Evolutionary conservation across 2,888 invertebrate genomes (phyloP), one percentile per base, ranked within the genome.

Genomic region (Netelia virgata): DNA sequence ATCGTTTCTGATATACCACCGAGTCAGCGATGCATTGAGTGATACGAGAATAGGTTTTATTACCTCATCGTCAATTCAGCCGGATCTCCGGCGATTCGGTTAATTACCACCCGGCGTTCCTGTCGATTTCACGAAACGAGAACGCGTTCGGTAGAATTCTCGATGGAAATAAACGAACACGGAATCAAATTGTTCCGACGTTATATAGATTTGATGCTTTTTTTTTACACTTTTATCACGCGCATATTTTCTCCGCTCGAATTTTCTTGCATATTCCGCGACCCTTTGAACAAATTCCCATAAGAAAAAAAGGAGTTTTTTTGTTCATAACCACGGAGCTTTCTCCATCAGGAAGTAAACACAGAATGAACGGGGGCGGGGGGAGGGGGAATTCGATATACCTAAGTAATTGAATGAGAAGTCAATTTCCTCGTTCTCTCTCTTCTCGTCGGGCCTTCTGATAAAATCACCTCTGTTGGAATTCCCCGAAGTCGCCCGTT

Each of bases 351-450:
- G 41, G 47, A 61, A 36, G 20, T 14, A 23, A 55, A 70, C 11
- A 11, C 50, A 70, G 28, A 55, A 36, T 5, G 20, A n/a, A 18
- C 28, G 63, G 55, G n/a, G n/a, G n/a, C n/a, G 43, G 68, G 63
- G 64, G 10, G 72, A 23, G 73, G 43, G 36, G 9, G 28, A 57
- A 82, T 68, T 85, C 80, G 70, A 66, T 53, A 57, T 23, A n/a
- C n/a, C n/a, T n/a, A 41, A 41, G 20, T 75, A 70, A 82, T 82
- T 82, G 76, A 69, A 83, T 73, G 64, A 80, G 69, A 80, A 74
- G 63, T 79, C 69, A 50, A 74, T 80, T 70, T 64, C 63, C 66
- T 50, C 47, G 28, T 73, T 66, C 28, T 50, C 36, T 16, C 18
- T 23, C 18, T 50, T 68, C 36, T 43, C 47, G 57, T 43, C 8